Conservation (phyloP, 2,888 invertebrate genomes). For the Phoronis australis region DNA sequence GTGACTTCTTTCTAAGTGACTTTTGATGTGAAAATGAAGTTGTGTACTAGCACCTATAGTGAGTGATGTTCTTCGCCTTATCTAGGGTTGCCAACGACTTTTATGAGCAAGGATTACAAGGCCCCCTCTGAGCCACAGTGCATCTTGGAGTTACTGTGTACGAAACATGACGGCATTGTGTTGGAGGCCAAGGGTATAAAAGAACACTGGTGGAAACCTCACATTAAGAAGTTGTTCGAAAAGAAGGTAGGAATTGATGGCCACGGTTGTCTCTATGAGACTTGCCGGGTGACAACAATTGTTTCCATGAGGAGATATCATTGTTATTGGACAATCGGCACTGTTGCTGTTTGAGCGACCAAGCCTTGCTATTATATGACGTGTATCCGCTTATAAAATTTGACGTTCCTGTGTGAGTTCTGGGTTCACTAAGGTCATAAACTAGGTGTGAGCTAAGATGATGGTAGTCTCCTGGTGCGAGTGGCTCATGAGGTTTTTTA, state of each 20-base stretch:
- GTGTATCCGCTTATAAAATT: too few species aligned
- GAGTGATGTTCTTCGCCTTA: conserved; percentile 2
- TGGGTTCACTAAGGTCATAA: too few species aligned
- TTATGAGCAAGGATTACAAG: conserved; percentile 59
- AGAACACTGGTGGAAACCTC: conserved; percentile 77
- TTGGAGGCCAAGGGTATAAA: conserved; percentile 87
- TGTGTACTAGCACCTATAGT: background rate
- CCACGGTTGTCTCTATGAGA: too few species aligned
- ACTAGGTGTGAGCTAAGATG: too few species aligned
- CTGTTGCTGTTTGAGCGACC: too few species aligned
- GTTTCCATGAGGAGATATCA: too few species aligned
- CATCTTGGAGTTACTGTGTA: conserved; percentile 76
- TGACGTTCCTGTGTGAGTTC: too few species aligned
- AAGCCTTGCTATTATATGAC: too few species aligned
- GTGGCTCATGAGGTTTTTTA: too few species aligned
- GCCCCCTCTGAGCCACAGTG: conserved; percentile 68
- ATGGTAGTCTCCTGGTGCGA: too few species aligned
- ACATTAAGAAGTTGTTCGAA: conserved; percentile 71
- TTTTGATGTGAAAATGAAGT: background rate
- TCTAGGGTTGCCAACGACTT: conserved; percentile 69
- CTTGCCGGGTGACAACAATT: too few species aligned
- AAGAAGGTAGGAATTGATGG: conserved; percentile 61
- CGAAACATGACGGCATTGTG: conserved; percentile 73
- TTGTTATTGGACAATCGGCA: too few species aligned
- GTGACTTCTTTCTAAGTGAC: background rate